Conservation (phyloP, 2,888 invertebrate species). For the Leuctra nigra region DNA sequence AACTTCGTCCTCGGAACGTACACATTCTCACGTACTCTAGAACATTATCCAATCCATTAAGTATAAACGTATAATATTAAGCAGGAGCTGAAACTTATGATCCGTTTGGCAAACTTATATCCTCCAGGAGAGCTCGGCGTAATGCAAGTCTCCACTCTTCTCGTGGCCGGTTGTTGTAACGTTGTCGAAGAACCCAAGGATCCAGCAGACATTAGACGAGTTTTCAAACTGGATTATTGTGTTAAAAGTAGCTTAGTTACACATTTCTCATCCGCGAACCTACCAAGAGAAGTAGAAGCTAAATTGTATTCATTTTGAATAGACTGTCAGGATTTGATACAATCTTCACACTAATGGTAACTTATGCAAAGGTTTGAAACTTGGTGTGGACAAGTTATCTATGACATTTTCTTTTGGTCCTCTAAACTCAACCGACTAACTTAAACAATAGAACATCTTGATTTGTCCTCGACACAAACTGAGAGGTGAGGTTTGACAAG, state of each 20-base stretch:
- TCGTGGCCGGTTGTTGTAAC: not conserved
- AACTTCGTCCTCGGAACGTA: not conserved
- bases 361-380: too few relatives aligned
- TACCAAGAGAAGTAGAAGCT: not conserved
- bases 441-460: too few relatives aligned
- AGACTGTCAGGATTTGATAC: not conserved
- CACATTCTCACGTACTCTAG: not conserved
- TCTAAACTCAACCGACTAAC: too few relatives aligned
- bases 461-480: too few relatives aligned
- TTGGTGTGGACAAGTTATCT: too few relatives aligned
- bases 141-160: not conserved
- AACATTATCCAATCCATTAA: slow-evolving; percentile 9
- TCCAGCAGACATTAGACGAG: not conserved
- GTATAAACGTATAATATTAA: slow-evolving; percentile 1
- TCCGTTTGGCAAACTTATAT: slow-evolving; percentile 17
- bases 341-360: not conserved
- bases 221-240: slow-evolving; percentile 16
- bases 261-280: slow-evolving; percentile 16
- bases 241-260: slow-evolving; percentile 19
- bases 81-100: slow-evolving; percentile 4
- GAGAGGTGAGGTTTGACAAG: too few relatives aligned
- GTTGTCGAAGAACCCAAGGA: not conserved
- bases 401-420: too few relatives aligned
- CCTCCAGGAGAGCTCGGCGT: too few relatives aligned
- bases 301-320: not conserved